These are phyloP conservation scores for Malacoraja senta DNA, from an alignment of 2,797 vertebrate genomes.

Conservation along the genomic window DNA sequence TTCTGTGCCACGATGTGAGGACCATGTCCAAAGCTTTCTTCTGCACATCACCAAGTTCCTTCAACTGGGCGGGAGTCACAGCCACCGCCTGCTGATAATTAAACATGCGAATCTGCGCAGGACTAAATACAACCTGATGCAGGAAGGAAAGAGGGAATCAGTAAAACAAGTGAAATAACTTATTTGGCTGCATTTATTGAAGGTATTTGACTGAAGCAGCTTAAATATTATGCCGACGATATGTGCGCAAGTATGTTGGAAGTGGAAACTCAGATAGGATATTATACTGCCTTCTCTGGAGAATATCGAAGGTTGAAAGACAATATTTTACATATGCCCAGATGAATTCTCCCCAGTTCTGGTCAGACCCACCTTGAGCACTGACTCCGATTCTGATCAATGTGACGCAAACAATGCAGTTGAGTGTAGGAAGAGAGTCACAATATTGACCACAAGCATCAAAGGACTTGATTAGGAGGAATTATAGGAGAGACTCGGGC, in stretches of 20 bases:
- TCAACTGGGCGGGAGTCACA: constrained; percentile 55
- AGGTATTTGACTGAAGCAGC: no score
- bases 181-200: not conserved
- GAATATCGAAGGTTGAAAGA: no score
- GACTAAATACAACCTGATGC: constrained; percentile 60
- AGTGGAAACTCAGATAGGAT: no score
- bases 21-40: constrained; percentile 61
- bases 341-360: no score
- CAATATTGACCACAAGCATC: not conserved
- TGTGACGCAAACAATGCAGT: not conserved
- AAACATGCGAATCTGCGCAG: constrained; percentile 60
- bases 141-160: constrained; percentile 21
- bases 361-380: not conserved
- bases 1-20: constrained; percentile 60
- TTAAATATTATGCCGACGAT: no score
- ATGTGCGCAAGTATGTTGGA: no score
- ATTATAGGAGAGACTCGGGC: not conserved
- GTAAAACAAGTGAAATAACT: not conserved
- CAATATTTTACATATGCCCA: no score
- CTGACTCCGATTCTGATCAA: not conserved
- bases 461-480: not conserved
- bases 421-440: not conserved
- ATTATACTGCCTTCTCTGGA: no score
- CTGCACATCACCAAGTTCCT: constrained; percentile 53
- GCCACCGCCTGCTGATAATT: constrained; percentile 65